These are phyloP conservation scores for Mythimna albipuncta DNA, from an alignment of 2,888 invertebrate species.

Conservation along the genomic window DNA sequence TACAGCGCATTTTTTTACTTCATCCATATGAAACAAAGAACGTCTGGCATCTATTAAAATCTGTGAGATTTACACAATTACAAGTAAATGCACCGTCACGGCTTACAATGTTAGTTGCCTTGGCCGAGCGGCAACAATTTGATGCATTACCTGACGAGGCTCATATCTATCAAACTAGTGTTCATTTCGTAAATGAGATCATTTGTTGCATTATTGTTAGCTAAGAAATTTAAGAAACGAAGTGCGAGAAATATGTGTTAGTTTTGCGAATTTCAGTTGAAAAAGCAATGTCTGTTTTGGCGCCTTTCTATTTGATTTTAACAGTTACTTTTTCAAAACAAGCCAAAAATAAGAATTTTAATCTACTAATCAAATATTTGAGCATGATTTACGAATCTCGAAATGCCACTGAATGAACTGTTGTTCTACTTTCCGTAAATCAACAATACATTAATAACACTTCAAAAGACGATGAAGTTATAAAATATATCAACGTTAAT, in stretches of 20 bases:
- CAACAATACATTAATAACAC: not conserved
- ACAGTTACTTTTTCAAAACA: not conserved
- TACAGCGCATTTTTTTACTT: not conserved
- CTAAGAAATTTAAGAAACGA: constrained; percentile 25
- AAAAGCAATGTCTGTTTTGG: not conserved
- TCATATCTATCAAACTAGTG: constrained; percentile 8
- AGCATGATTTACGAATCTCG: not conserved
- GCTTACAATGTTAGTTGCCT: constrained; percentile 39
- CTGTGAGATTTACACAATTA: constrained; percentile 44
- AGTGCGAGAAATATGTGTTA: constrained; percentile 13
- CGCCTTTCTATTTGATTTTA: constrained; percentile 19
- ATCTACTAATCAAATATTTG: not conserved
- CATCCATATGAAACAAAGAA: constrained; percentile 9
- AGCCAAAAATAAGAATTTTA: not conserved
- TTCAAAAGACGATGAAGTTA: not conserved
- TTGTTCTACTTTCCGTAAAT: not conserved
- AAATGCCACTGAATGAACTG: not conserved
- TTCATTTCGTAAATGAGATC: constrained; percentile 51
- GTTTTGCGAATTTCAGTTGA: not conserved
- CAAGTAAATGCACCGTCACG: constrained; percentile 46
- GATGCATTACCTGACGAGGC: constrained; percentile 49
- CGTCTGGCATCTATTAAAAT: constrained; percentile 15
- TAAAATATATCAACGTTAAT: constrained; percentile 20
- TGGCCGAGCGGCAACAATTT: constrained; percentile 49
- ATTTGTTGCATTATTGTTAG: constrained; percentile 32